A percentile compares a stretch with the other conserved stretches of the same genome.
Evolutionary conservation across 1,140 invertebrate genomes (phyloP).

Genomic region (Notospermus geniculatus): DNA sequence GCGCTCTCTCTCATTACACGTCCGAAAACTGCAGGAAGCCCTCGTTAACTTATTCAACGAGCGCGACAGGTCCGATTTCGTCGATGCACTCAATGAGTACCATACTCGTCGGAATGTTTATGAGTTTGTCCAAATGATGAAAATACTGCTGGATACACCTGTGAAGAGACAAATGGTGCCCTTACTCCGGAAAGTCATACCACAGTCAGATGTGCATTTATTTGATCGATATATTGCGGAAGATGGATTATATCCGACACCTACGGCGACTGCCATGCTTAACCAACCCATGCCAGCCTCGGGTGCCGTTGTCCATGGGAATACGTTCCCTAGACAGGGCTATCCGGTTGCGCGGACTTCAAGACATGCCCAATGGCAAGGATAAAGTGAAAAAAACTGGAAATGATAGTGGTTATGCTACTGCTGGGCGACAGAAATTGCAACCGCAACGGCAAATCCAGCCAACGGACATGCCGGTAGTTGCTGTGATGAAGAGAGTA

Average conservation of each 20-base stretch:
- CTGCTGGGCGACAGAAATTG: constrained; percentile 3
- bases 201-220: neutral
- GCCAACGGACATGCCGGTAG: neutral
- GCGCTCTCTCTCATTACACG: constrained; percentile 11
- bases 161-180: constrained; percentile 14
- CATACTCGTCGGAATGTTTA: constrained; percentile 13
- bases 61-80: constrained; percentile 10
- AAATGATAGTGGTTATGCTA: too few relatives aligned
- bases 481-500: constrained; percentile 7
- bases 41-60: constrained; percentile 17
- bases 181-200: constrained; percentile 15
- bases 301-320: too few relatives aligned
- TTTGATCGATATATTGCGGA: constrained; percentile 8
- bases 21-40: constrained; percentile 11
- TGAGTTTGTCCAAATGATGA: constrained; percentile 12
- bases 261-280: neutral
- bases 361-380: too few relatives aligned
- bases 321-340: too few relatives aligned
- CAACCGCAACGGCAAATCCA: neutral
- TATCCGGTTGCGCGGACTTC: too few relatives aligned
- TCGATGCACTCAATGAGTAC: constrained; percentile 12
- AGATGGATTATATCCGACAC: constrained; percentile 1
- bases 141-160: constrained; percentile 15
- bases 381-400: too few relatives aligned
- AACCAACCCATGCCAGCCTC: too few relatives aligned